Evolutionary conservation across 2,888 invertebrate genomes (phyloP).

Genomic region (Tryphoninae sp.): DNA sequence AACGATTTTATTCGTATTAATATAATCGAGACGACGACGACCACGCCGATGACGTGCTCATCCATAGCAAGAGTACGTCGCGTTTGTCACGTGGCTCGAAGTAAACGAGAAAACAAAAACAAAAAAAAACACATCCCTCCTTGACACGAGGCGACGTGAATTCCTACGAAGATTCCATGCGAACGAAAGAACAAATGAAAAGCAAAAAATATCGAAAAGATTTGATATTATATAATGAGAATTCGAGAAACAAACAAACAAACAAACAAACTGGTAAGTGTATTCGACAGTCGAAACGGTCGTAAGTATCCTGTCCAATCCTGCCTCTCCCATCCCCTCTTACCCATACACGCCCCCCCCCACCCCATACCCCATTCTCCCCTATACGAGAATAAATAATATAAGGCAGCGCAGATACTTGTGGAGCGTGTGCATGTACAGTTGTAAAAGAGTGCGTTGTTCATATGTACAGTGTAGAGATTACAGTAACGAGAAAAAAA

Average conservation of each 20-base stretch:
- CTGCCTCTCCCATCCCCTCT: conserved; percentile 19
- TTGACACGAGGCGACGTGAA: conserved; percentile 44
- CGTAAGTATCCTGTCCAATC: conserved; percentile 65
- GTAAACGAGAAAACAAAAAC: conserved; percentile 33
- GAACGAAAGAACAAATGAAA: conserved; percentile 36
- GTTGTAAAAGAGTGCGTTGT: conserved; percentile 81
- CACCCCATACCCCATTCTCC: conserved; percentile 10
- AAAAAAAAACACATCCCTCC: conserved; percentile 22
- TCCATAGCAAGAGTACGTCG: conserved; percentile 55
- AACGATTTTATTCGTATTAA: conserved; percentile 58
- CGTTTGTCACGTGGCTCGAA: conserved; percentile 45
- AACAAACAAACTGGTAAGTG: conserved; percentile 63
- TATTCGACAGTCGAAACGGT: conserved; percentile 64
- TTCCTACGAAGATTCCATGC: conserved; percentile 34
- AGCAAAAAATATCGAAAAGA: conserved; percentile 29
- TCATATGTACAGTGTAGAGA: conserved; percentile 81
- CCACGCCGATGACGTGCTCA: conserved; percentile 57
- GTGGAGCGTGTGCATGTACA: conserved; percentile 80
- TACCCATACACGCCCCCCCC: background rate
- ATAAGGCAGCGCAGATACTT: conserved; percentile 77
- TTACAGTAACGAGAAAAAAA: conserved; percentile 64
- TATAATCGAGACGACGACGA: conserved; percentile 38
- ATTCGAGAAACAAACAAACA: conserved; percentile 41
- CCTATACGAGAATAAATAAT: conserved; percentile 57
- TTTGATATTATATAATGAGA: background rate